Conservation (phyloP, 92 coral and sea anemone genomes). For the Porites cylindrica region DNA sequence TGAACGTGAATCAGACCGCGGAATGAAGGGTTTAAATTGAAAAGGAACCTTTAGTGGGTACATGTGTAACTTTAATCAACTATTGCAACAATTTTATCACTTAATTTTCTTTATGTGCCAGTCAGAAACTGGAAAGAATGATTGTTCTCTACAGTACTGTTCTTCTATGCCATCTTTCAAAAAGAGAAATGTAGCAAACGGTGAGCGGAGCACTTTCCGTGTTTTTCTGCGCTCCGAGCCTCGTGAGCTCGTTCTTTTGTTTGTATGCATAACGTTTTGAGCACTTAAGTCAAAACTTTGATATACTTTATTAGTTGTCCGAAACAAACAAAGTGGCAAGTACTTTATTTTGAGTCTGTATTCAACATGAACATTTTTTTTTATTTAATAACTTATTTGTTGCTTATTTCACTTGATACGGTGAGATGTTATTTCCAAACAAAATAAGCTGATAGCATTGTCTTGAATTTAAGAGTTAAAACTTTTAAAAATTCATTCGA, state of each 20-base stretch:
- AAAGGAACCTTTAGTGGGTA: too few relatives aligned
- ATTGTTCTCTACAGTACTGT: not conserved
- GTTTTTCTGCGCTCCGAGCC: not conserved
- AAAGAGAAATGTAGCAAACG: not conserved
- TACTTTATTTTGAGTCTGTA: not conserved
- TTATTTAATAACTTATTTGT: too few relatives aligned
- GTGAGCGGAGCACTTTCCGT: not conserved
- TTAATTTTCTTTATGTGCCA: too few relatives aligned
- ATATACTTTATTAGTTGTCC: conserved; percentile 18
- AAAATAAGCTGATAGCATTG: too few relatives aligned
- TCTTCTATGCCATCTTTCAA: not conserved
- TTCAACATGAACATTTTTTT: not conserved
- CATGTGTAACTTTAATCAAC: too few relatives aligned
- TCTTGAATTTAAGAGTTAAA: too few relatives aligned
- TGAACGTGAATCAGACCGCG: not conserved
- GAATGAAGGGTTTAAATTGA: too few relatives aligned
- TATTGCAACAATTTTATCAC: too few relatives aligned
- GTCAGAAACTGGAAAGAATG: too few relatives aligned
- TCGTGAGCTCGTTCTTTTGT: conserved; percentile 19
- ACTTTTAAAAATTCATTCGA: too few relatives aligned
- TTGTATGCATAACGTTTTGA: conserved; percentile 9
- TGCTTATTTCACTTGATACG: too few relatives aligned
- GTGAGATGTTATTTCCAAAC: too few relatives aligned
- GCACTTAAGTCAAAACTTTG: not conserved
- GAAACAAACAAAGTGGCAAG: conserved; percentile 1